These are phyloP conservation scores for Melanocharis versteri DNA, from an alignment of 2,113 vertebrate genomes.

Conservation along the genomic window DNA sequence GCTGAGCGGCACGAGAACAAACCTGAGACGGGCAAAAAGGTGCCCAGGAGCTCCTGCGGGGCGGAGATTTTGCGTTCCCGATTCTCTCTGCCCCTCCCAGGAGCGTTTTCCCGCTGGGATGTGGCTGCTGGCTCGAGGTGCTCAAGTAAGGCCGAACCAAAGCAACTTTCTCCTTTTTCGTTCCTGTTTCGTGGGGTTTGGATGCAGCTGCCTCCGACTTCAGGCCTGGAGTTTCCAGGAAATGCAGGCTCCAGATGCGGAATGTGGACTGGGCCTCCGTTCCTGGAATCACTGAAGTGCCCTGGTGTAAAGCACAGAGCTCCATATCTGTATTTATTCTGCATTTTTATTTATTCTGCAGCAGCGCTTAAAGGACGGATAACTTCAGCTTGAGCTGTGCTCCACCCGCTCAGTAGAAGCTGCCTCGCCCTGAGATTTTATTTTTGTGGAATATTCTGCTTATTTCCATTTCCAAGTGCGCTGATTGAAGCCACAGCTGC, in stretches of 20 bases:
- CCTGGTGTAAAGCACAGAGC: rapidly evolving
- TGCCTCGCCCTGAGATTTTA: background rate
- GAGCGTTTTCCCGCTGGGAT: rapidly evolving
- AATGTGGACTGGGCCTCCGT: background rate
- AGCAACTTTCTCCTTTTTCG: background rate
- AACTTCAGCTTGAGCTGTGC: background rate
- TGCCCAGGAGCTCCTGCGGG: background rate
- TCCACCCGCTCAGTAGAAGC: background rate
- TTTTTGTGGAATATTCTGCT: background rate
- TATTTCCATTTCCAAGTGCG: background rate
- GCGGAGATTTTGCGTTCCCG: rapidly evolving
- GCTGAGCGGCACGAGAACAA: rapidly evolving
- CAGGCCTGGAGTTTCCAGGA: background rate
- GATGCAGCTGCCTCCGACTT: background rate
- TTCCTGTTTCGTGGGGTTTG: background rate
- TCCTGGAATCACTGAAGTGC: background rate
- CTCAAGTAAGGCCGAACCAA: background rate
- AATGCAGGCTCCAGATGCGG: background rate
- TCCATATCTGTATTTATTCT: background rate
- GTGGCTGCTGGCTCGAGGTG: background rate
- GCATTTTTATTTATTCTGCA: background rate
- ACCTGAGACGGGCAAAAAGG: background rate
- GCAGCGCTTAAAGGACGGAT: rapidly evolving
- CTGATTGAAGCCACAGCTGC: constrained; percentile 37
- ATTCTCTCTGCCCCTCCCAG: background rate